Evolutionary conservation across 2,888 invertebrate genomes (phyloP), one percentile per base, ranked within the genome.

Genomic region (Catocala sponsa): DNA sequence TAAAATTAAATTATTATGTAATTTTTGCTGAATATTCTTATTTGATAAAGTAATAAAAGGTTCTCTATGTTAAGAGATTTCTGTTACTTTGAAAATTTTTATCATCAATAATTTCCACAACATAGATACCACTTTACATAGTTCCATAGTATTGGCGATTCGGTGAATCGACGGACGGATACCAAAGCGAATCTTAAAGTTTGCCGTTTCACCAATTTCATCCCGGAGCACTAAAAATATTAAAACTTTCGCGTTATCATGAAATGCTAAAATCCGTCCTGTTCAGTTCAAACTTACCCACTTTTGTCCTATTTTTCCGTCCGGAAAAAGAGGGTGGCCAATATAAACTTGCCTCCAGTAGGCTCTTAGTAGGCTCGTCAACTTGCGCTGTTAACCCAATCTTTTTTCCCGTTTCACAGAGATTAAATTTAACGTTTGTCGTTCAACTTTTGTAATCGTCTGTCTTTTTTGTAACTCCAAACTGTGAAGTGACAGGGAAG

Each of bases 361-460:
- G 55, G 10, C 11, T 43, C 33, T 52, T 53, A 15, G 35, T 15
- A 47, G 32, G 33, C 25, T 49, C 54, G 35, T 59, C 35, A 44
- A 47, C 15, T 59, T 46, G 32, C 9, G 38, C 10, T 47, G 46
- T 68, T 60, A 68, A 62, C 59, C 62, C 64, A 71, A 74, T 72
- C 64, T 69, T 70, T 72, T 63, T 49, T 54, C 65, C 49, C 59
- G 51, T 63, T 63, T 55, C 55, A 58, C 55, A 47, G 38, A 65
- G 56, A 74, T 74, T 74, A 74, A 70, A 72, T 70, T 67, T 63
- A 67, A 72, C 70, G 44, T 57, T 54, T 62, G 52, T 60, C 49
- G 63, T 55, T 41, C 60, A 61, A 74, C 66, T 74, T 72, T 68
- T 62, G 58, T 74, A 66, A 69, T 58, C 52, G 55, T 51, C 38